phyloP scores from a whole-genome alignment of 2,888 invertebrate species.

The Scelioninae gen. 1 region DNA sequence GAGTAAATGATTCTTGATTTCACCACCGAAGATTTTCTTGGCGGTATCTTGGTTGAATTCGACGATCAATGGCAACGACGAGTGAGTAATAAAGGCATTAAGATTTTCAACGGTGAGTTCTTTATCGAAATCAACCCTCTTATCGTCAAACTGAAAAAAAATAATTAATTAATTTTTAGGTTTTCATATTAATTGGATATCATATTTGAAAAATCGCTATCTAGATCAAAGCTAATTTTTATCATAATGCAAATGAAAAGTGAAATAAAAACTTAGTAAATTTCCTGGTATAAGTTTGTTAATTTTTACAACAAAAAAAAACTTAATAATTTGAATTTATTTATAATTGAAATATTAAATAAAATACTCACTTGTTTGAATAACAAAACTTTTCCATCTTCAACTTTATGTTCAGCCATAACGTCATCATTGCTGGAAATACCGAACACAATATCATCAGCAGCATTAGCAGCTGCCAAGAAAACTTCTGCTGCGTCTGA shows the following conservation, averaged over 20 bases:
- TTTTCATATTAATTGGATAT: not conserved
- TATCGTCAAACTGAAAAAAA: constrained; percentile 91
- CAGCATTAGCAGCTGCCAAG: constrained; percentile 90
- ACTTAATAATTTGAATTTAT: not conserved
- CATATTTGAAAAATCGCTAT: too few relatives aligned
- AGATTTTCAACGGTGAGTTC: constrained; percentile 89
- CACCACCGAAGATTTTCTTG: constrained; percentile 98
- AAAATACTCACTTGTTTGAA: constrained; percentile 95
- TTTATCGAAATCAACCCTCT: constrained; percentile 89
- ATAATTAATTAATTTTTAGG: not conserved
- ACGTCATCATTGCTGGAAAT: constrained; percentile 92
- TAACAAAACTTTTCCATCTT: constrained; percentile 92
- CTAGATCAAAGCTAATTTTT: too few relatives aligned
- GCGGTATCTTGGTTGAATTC: constrained; percentile 99
- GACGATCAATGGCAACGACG: constrained; percentile 95
- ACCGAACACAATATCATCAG: constrained; percentile 96
- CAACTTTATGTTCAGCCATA: constrained; percentile 91
- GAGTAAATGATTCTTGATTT: constrained; percentile 97
- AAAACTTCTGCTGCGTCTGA: constrained; percentile 93
- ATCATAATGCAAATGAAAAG: too few relatives aligned
- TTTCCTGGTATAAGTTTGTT: too few relatives aligned
- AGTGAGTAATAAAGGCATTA: constrained; percentile 92
- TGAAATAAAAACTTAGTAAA: too few relatives aligned
- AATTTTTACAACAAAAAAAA: not conserved
- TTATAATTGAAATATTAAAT: too few relatives aligned